Evolutionary conservation across 2,888 invertebrate species (phyloP), one percentile per base, ranked within the genome.

Genomic region (Amaurobius ferox): DNA sequence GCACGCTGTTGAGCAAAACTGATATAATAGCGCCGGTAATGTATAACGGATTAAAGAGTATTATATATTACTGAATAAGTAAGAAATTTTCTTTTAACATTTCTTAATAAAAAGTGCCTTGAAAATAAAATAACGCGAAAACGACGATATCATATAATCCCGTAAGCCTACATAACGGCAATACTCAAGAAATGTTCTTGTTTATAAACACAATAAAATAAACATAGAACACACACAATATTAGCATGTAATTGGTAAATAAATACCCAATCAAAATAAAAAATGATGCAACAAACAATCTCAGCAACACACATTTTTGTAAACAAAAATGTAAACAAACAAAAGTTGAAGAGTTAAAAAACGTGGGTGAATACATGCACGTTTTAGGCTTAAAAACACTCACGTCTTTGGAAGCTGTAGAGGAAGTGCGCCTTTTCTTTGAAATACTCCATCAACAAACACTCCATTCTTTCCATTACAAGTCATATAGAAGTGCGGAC

Each of bases 391-490:
- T 86, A 81, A 64, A 76, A 3, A n/a, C 32, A 93, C 95, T 94
- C 93, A 98, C 97, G 95, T 95, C 93, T 95, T 96, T 90, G 98
- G 97, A 91, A 98, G 94, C 92, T 96, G 95, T 92, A 97, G 94
- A 89, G 97, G 95, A 90, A 97, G 95, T 89, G 97, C 96, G 91
- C 97, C 97, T 93, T 98, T 97, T 89, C 98, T 93, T 92, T 97
- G 97, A 93, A 98, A 97, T 90, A 97, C 95, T 90, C 98, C 98
- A 92, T 98, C 98, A 90, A 98, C 96, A 92, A 98, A 97, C 89
- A 98, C 97, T 90, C 98, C 98, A 93, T 98, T 98, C 93, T 98
- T 98, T 90, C 98, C 98, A 91, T 96, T 96, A 93, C 98, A 98
- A 90, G 95, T 95, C 94, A 98, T 94, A 92, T 95, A 98, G 93